These are phyloP conservation scores for Boloria euphrosyne DNA, from an alignment of 2,888 invertebrate genomes.

Conservation along the genomic window DNA sequence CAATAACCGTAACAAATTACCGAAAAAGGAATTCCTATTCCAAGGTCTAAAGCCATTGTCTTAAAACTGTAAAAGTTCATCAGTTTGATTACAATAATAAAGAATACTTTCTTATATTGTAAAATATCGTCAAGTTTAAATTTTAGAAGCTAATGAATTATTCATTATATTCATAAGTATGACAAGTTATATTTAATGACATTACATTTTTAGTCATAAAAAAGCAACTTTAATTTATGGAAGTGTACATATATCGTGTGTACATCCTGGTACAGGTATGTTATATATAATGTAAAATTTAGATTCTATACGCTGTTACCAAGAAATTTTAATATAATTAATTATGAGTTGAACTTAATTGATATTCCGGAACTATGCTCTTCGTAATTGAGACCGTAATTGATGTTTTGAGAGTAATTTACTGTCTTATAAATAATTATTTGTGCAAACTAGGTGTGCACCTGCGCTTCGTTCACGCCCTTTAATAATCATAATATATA, in stretches of 20 bases:
- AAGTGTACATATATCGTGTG: too few species aligned
- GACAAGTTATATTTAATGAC: too few species aligned
- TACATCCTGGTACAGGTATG: too few species aligned
- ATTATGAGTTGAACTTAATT: conserved; percentile 15
- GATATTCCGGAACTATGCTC: conserved; percentile 16
- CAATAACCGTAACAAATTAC: conserved; percentile 20
- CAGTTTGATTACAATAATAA: not conserved
- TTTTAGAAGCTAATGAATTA: too few species aligned
- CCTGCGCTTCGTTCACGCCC: too few species aligned
- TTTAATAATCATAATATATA: too few species aligned
- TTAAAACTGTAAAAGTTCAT: not conserved
- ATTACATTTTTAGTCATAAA: too few species aligned
- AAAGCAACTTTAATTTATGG: too few species aligned
- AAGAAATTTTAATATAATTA: conserved; percentile 11
- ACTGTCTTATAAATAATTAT: not conserved
- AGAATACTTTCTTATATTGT: too few species aligned
- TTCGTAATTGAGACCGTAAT: conserved; percentile 11
- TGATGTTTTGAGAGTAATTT: conserved; percentile 19
- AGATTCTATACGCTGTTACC: conserved; percentile 1
- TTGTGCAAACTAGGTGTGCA: not conserved
- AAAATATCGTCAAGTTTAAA: not conserved
- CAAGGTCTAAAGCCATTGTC: conserved; percentile 17
- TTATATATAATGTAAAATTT: too few species aligned
- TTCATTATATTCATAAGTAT: too few species aligned
- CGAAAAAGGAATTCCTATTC: conserved; percentile 15